Evolutionary conservation across 2,888 invertebrate genomes (phyloP).

Genomic region (Clivina fossor): DNA sequence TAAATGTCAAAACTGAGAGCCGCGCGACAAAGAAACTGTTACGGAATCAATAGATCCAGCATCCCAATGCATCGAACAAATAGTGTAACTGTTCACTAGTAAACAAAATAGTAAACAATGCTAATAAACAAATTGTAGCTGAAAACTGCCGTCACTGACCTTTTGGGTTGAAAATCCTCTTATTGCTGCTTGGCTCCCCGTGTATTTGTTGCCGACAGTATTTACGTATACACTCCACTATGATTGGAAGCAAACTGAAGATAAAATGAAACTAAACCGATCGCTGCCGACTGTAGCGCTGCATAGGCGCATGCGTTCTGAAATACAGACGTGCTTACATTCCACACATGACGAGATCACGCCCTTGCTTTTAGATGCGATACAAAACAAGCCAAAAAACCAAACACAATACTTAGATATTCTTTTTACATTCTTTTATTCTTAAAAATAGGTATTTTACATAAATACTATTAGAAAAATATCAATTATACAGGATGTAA

Average conservation of each 20-base stretch:
- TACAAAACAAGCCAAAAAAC: background rate
- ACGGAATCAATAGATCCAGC: constrained; percentile 1
- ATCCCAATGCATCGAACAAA: background rate
- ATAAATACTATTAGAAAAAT: background rate
- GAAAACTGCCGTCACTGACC: background rate
- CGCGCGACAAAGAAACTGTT: too few species aligned
- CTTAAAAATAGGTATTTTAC: background rate
- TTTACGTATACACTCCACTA: background rate
- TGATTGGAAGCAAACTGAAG: background rate
- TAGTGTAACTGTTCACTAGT: too few species aligned
- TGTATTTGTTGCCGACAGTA: too few species aligned
- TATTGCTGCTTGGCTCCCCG: background rate
- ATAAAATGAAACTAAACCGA: constrained; percentile 6
- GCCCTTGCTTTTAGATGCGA: constrained; percentile 13
- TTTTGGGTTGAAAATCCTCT: background rate
- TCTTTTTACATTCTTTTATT: background rate
- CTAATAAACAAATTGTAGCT: constrained; percentile 7
- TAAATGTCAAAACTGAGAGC: too few species aligned
- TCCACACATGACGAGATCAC: constrained; percentile 3
- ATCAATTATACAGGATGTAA: background rate
- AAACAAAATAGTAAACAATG: too few species aligned
- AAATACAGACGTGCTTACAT: constrained; percentile 5
- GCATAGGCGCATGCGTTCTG: background rate
- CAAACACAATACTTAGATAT: too few species aligned
- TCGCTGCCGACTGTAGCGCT: background rate